Conservation (phyloP, 2,113 vertebrate species). For the Grammomys dolichurus region DNA sequence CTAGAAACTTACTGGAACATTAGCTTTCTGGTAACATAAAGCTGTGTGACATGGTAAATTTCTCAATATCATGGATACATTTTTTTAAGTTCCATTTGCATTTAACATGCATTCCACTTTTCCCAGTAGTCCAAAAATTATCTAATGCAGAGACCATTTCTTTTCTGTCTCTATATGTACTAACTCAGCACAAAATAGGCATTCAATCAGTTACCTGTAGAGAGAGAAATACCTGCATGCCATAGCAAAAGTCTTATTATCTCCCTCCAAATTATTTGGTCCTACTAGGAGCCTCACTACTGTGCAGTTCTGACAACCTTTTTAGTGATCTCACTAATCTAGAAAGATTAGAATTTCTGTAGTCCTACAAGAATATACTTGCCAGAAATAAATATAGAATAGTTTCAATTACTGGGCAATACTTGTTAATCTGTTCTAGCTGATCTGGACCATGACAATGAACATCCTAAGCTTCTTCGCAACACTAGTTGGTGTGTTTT, state of each 20-base stretch:
- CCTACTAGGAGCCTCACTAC: not conserved
- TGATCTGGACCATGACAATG: accelerated
- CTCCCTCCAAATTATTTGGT: not conserved
- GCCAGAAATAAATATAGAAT: not conserved
- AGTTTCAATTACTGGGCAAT: not conserved
- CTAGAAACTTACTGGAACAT: not conserved
- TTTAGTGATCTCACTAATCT: not conserved
- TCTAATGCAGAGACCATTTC: not conserved
- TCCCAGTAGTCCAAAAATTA: not conserved
- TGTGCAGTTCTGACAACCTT: not conserved
- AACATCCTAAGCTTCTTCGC: not conserved
- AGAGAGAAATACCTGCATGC: not conserved
- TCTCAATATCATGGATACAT: not conserved
- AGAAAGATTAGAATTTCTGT: not conserved
- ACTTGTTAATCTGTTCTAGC: conserved; percentile 49
- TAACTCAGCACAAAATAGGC: not conserved
- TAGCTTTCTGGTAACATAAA: not conserved
- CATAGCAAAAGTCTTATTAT: not conserved
- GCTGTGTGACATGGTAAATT: not conserved
- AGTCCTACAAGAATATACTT: not conserved
- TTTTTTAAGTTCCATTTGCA: not conserved
- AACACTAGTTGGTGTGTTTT: not conserved
- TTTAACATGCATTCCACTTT: not conserved
- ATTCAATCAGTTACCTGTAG: not conserved
- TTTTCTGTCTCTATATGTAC: not conserved